A percentile compares a stretch with the other conserved stretches of the same genome.
Evolutionary conservation across 2,888 invertebrate species (phyloP).

Genomic region (Scaptomyza reducta): DNA sequence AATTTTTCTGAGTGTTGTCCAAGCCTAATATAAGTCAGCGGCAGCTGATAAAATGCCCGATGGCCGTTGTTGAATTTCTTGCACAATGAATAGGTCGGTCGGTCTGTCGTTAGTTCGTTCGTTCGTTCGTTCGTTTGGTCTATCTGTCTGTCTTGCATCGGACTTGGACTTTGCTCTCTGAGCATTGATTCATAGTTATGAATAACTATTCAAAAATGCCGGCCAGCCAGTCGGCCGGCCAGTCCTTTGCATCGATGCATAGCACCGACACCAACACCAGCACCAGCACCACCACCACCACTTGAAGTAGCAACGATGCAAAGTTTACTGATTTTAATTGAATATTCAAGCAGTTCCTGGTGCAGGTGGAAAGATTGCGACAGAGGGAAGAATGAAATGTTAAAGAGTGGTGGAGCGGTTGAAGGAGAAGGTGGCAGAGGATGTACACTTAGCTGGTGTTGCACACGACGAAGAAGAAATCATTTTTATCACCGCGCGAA

Average conservation of each 20-base stretch:
- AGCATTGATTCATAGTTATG: conserved; percentile 72
- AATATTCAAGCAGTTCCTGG: conserved; percentile 59
- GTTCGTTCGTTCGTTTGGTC: background rate
- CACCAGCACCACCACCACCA: background rate
- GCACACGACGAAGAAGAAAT: conserved; percentile 6
- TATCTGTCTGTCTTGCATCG: conserved; percentile 15
- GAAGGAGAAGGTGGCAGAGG: background rate
- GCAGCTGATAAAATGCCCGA: conserved; percentile 60
- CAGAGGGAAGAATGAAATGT: background rate
- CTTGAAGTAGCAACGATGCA: conserved; percentile 12
- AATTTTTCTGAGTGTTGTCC: background rate
- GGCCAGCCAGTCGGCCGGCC: background rate
- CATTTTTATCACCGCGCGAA: conserved; percentile 16
- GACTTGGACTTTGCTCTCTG: conserved; percentile 63
- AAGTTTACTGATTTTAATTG: conserved; percentile 64
- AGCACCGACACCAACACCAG: background rate
- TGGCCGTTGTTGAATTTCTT: conserved; percentile 53
- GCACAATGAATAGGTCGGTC: conserved; percentile 26
- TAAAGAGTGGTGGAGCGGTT: background rate
- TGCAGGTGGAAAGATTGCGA: conserved; percentile 24
- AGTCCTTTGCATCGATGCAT: background rate
- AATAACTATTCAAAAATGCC: conserved; percentile 67
- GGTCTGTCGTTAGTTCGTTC: background rate
- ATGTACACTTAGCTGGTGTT: background rate
- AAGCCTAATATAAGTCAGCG: conserved; percentile 13